Percentiles rank a stretch among this genome's conserved stretches.
Conservation (phyloP, 2,113 vertebrate species). For the Hemibagrus wyckioides region DNA sequence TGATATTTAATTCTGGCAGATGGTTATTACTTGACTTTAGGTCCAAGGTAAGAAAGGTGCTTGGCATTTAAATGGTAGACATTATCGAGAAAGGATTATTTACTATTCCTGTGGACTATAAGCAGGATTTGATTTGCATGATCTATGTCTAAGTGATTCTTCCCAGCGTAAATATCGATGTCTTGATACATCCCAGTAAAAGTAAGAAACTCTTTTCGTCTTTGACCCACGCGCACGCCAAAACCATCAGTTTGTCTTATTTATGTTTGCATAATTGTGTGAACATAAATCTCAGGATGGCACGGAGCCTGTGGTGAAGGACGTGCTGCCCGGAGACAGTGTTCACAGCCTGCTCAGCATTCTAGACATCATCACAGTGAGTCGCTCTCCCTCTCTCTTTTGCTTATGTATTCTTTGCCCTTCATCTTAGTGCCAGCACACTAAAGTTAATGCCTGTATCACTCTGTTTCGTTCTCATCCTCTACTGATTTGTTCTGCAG, state of each 20-base stretch:
- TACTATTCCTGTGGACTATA: background rate
- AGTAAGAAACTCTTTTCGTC: background rate
- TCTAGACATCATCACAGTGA: constrained; percentile 92
- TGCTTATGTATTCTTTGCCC: background rate
- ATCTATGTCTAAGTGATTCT: background rate
- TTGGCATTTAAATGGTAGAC: background rate
- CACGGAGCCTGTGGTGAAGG: constrained; percentile 88
- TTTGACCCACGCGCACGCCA: background rate
- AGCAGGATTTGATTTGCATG: background rate
- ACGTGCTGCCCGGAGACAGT: constrained; percentile 90
- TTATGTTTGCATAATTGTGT: constrained; percentile 6
- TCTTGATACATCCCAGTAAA: background rate
- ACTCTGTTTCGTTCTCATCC: background rate
- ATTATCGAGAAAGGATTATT: background rate
- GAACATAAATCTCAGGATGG: constrained; percentile 77
- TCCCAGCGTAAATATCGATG: background rate
- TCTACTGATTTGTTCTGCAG: constrained; percentile 61
- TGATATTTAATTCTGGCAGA: background rate
- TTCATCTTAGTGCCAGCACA: constrained; percentile 1
- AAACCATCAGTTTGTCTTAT: background rate
- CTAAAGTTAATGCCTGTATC: background rate
- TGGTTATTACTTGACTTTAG: no score
- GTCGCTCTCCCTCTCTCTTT: constrained; percentile 54
- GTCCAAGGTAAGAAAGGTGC: background rate
- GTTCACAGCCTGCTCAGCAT: constrained; percentile 97